phyloP scores from a whole-genome alignment of 1,140 invertebrate genomes.

The Drosophila trapezifrons region DNA sequence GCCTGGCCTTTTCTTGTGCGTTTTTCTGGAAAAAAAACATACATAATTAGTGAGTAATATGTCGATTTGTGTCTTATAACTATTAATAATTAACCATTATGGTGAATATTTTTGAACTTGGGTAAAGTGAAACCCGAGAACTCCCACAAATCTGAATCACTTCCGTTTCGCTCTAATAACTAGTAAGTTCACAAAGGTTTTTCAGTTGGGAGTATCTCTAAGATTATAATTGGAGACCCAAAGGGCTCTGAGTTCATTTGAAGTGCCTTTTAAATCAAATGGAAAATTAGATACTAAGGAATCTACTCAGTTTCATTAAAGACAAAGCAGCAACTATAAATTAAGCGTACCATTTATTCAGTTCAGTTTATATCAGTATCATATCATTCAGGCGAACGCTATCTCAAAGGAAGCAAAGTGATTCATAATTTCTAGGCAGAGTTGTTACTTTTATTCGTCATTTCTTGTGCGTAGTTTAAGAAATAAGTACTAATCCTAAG shows the following conservation, averaged over 20 bases:
- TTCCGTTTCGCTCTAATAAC: no score
- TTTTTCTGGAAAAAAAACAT: conserved; percentile 11
- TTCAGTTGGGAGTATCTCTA: no score
- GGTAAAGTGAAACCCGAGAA: no score
- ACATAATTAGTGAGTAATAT: conserved; percentile 3
- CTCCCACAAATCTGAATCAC: no score
- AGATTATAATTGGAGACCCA: not conserved
- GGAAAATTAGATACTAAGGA: not conserved
- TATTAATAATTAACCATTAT: no score
- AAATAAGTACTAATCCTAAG: not conserved
- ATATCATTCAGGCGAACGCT: not conserved
- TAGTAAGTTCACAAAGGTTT: no score
- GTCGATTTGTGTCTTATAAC: not conserved
- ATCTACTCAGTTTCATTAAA: not conserved
- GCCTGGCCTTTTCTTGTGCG: conserved; percentile 9
- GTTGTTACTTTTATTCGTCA: conserved; percentile 3
- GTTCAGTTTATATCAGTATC: not conserved
- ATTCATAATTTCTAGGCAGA: not conserved
- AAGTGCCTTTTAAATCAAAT: not conserved
- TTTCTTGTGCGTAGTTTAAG: conserved; percentile 1
- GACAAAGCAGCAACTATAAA: not conserved
- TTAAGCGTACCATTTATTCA: not conserved
- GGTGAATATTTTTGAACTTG: no score
- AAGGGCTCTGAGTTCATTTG: no score
- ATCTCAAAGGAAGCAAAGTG: not conserved